phyloP scores from a whole-genome alignment of 92 coral and sea anemone genomes.

The Meandrina meandrites region DNA sequence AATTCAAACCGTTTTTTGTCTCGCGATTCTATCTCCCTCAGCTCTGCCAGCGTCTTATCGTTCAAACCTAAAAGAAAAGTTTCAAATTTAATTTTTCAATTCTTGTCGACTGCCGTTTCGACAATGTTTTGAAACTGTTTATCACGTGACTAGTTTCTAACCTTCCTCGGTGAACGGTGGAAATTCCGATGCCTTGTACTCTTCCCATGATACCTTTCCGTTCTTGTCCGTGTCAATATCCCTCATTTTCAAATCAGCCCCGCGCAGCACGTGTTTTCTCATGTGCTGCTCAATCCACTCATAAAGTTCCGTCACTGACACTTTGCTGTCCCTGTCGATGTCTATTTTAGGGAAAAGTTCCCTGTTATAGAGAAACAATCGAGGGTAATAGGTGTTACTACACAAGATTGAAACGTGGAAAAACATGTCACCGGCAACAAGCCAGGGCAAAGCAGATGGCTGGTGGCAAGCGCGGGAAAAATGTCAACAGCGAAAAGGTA shows the following conservation, averaged over 20 bases:
- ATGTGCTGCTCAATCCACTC: constrained; percentile 85
- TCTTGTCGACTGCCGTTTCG: background rate
- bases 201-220: constrained; percentile 79
- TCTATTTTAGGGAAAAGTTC: constrained; percentile 71
- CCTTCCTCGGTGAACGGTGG: constrained; percentile 30
- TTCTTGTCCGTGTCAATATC: constrained; percentile 74
- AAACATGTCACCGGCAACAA: background rate
- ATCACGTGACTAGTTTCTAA: background rate
- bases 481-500: background rate
- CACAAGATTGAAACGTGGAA: background rate
- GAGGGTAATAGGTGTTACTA: background rate
- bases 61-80: constrained; percentile 1
- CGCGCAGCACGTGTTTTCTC: constrained; percentile 62
- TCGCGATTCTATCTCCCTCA: constrained; percentile 46
- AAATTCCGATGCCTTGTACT: constrained; percentile 41
- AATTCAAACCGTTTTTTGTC: constrained; percentile 64
- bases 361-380: constrained; percentile 32
- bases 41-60: constrained; percentile 20
- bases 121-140: background rate
- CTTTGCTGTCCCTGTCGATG: constrained; percentile 64
- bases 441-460: background rate
- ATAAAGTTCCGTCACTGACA: constrained; percentile 63
- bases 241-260: constrained; percentile 48
- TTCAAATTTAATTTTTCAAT: background rate
- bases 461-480: background rate